Percentiles rank a stretch among this genome's conserved stretches.
These are phyloP conservation scores for Plectrocnemia conspersa DNA, from an alignment of 1,140 invertebrate genomes.

Conservation along the genomic window DNA sequence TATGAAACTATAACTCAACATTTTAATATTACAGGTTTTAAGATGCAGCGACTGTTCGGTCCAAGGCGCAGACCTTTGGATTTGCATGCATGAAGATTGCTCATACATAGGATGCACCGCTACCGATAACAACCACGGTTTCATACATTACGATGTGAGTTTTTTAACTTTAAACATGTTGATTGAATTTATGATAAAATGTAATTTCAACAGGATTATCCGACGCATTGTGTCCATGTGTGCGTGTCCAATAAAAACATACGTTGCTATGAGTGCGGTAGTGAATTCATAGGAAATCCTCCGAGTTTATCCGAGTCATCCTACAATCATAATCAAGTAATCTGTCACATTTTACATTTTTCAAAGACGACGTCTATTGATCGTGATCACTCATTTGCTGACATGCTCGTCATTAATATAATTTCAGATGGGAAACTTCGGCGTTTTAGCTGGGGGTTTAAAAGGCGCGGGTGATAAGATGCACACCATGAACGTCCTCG, in stretches of 20 bases:
- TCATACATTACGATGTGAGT: conserved; percentile 65
- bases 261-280: conserved; percentile 82
- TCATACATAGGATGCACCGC: conserved; percentile 76
- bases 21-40: conserved; percentile 40
- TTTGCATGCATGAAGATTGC: conserved; percentile 75
- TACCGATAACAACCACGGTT: conserved; percentile 71
- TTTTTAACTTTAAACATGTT: background rate
- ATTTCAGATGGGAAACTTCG: background rate
- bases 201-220: conserved; percentile 49
- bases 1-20: background rate
- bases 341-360: no score
- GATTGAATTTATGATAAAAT: background rate
- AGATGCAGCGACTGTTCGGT: conserved; percentile 60
- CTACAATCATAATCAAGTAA: no score
- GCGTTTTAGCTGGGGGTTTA: background rate
- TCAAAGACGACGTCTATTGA: no score
- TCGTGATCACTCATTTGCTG: no score
- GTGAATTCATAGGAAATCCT: conserved; percentile 72
- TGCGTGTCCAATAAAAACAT: conserved; percentile 75
- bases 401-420: no score
- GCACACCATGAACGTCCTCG: background rate
- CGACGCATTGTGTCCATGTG: conserved; percentile 75
- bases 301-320: no score
- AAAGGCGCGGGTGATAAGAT: conserved; percentile 14
- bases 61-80: conserved; percentile 73